Evolutionary conservation across 2,888 invertebrate species (phyloP), one percentile per base, ranked within the genome.

Genomic region (Nycteola revayana): DNA sequence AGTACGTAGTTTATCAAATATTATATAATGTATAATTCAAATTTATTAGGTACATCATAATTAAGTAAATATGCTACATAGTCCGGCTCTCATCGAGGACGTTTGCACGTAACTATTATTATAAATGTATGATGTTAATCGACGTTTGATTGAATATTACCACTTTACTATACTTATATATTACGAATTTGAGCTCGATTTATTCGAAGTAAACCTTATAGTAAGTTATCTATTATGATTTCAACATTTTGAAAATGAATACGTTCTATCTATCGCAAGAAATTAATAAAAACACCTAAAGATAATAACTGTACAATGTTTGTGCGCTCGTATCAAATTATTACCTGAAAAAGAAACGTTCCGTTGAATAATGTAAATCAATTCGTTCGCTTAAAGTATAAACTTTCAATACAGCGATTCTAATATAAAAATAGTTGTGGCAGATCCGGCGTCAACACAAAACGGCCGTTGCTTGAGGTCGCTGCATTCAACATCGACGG

Each of bases 151-250:
- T 59, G 60, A 59, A 47, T 59, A 59, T 55, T 79, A 78, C 68
- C 76, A 77, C 71, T 72, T 75, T 77, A 83, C 68, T 78, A 65
- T 77, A 83, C 77, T 76, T 87, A 83, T 57, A 70, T 39, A 62
- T 75, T 81, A 83, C 66, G 73, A 83, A 84, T 83, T 88, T 88
- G 88, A 88, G 88, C 88, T 86, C 80, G 78, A 83, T 79, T 80
- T 78, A 82, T 85, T 81, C 77, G 78, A 86, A 86, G 75, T 87
- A 75, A 79, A 78, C 47, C 74, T 80, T 82, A 85, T 49, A 62
- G 42, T 76, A 74, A 66, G 31, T 48, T 60, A 48, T 47, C 47
- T 57, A 66, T 66, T 65, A 60, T 56, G 48, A 55, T 42, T 58
- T 47, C 63, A 63, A 60, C 57, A 54, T 62, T 41, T 47, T 56